Evolutionary conservation across 1,140 invertebrate genomes (phyloP).

Genomic region (Metaphire vulgaris): DNA sequence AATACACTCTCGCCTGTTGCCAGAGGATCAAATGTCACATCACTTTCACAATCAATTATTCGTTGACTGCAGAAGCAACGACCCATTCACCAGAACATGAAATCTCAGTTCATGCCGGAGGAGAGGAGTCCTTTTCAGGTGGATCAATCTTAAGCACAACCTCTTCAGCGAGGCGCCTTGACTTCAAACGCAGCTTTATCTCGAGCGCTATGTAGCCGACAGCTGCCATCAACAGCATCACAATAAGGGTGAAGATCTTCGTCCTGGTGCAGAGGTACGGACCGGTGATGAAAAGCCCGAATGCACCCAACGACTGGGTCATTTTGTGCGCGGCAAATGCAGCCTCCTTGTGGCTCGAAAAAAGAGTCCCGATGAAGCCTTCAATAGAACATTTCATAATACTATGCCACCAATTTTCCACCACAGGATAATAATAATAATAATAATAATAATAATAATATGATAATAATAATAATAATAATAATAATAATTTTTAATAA

Average conservation of each 20-base stretch:
- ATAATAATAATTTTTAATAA: neutral
- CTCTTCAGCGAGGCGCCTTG: neutral
- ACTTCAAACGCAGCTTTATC: conserved; percentile 3
- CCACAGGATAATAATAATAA: neutral
- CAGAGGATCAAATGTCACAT: too few relatives aligned
- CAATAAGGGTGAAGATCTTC: conserved; percentile 25
- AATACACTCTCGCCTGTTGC: too few relatives aligned
- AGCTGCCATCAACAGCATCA: conserved; percentile 15
- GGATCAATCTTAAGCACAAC: neutral
- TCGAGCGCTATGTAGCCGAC: conserved; percentile 17
- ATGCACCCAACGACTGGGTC: conserved; percentile 23
- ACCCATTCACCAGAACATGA: too few relatives aligned
- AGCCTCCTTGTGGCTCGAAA: conserved; percentile 38
- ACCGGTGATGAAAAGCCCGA: conserved; percentile 20
- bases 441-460: too few relatives aligned
- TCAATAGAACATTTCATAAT: conserved; percentile 12
- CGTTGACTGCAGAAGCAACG: too few relatives aligned
- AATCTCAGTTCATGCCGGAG: neutral
- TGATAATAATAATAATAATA: conserved; percentile 11
- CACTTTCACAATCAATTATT: too few relatives aligned
- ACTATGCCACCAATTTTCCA: neutral
- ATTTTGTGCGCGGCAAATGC: conserved; percentile 36
- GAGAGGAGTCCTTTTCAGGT: neutral
- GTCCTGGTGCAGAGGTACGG: conserved; percentile 26
- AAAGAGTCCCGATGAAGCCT: conserved; percentile 41